These are phyloP conservation scores for Lepidocyrtoides sp. DNA, from an alignment of 2,888 invertebrate genomes.

Conservation along the genomic window DNA sequence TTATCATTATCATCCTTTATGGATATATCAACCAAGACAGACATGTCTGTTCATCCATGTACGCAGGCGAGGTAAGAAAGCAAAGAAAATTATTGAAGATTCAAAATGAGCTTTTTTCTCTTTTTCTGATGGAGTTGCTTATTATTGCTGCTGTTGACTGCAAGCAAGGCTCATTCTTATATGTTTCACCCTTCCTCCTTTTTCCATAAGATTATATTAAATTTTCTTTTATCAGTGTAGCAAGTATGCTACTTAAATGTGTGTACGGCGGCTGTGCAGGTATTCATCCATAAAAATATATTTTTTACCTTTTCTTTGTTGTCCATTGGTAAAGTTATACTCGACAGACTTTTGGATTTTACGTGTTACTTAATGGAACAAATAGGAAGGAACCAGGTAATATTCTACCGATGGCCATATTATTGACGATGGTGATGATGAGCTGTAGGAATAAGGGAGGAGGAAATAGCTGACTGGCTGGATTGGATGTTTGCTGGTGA, in stretches of 20 bases:
- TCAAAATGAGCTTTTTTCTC: slow-evolving; percentile 55
- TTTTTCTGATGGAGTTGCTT: background rate
- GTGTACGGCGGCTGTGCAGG: background rate
- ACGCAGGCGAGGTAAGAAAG: background rate
- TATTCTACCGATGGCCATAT: background rate
- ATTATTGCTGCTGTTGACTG: slow-evolving; percentile 20
- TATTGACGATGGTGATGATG: slow-evolving; percentile 40
- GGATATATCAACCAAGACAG: slow-evolving; percentile 71
- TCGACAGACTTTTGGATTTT: slow-evolving; percentile 20
- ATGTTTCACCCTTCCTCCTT: slow-evolving; percentile 39
- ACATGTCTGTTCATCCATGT: slow-evolving; percentile 51
- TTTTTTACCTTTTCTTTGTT: slow-evolving; percentile 58
- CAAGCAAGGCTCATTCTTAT: too few species aligned
- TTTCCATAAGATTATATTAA: slow-evolving; percentile 59
- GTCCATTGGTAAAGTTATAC: slow-evolving; percentile 2
- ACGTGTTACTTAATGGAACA: slow-evolving; percentile 56
- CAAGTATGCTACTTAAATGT: too few species aligned
- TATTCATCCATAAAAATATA: slow-evolving; percentile 61
- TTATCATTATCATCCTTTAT: slow-evolving; percentile 74
- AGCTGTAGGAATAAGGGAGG: slow-evolving; percentile 61
- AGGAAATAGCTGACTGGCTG: slow-evolving; percentile 67
- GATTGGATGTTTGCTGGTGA: slow-evolving; percentile 41
- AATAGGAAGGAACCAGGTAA: slow-evolving; percentile 54
- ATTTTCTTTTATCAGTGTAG: too few species aligned
- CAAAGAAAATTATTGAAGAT: slow-evolving; percentile 43